Percentiles rank a stretch among this genome's conserved stretches.
Conservation (phyloP, 2,797 vertebrate species). For the Todus mexicanus region DNA sequence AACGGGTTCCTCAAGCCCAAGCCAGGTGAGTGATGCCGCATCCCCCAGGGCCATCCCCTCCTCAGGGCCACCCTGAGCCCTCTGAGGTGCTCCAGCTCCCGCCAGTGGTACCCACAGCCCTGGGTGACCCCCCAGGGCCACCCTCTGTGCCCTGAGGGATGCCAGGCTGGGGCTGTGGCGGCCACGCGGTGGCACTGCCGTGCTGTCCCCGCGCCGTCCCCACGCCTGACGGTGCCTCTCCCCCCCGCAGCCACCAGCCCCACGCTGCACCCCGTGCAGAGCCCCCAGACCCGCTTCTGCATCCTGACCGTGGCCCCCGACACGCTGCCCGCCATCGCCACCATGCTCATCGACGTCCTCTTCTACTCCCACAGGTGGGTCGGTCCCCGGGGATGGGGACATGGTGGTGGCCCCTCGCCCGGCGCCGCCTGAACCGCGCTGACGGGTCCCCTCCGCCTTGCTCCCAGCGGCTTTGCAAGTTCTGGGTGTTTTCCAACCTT, state of each 20-base stretch:
- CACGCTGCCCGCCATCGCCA: constrained; percentile 91
- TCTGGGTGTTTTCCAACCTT: neutral
- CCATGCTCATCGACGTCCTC: constrained; percentile 91
- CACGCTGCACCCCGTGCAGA: constrained; percentile 91
- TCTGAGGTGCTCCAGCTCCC: neutral
- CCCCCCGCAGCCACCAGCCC: constrained; percentile 75
- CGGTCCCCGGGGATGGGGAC: neutral
- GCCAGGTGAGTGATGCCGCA: constrained; percentile 71
- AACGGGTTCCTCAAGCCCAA: constrained; percentile 81
- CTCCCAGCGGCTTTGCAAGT: neutral
- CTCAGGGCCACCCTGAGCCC: neutral
- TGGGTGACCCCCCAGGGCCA: neutral
- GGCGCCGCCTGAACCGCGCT: neutral
- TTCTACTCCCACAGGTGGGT: constrained; percentile 91
- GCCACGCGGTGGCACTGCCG: constrained; percentile 46
- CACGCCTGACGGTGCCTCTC: neutral
- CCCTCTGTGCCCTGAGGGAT: rapidly evolving
- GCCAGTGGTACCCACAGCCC: rapidly evolving
- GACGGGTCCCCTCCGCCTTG: neutral
- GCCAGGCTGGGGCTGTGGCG: neutral
- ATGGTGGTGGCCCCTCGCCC: rapidly evolving
- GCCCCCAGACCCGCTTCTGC: constrained; percentile 92
- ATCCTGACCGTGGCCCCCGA: constrained; percentile 93
- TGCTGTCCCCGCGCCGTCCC: neutral
- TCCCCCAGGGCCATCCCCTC: neutral